Base-by-base conservation (phyloP, 2,888 invertebrate genomes). In the Tipula unca region DNA sequence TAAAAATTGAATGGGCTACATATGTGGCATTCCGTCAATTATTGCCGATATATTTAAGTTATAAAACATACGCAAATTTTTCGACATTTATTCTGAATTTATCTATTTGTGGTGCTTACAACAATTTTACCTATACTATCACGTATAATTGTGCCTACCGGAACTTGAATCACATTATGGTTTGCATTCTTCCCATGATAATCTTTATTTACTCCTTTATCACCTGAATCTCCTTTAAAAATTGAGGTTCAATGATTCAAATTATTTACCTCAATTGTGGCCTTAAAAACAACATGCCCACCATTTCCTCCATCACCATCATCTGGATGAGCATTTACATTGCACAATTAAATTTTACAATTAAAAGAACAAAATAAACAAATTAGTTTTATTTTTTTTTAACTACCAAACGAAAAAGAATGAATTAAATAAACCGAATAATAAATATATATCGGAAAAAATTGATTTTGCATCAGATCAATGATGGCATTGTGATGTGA, bases 231-330 rank as follows among this genome's bases (percentile, higher is more conserved):
- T 0, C 94, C 98, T 88, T 91, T 90, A 1, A 94, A 88, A 13
- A 95, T 90, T 0, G 93, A 89, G 0, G 90, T 89, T 82, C 97
- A 90, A 88, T 95, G 93, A 86, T 93, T 93, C 29, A 98, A 92
- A 88, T 96, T 96, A 87, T 93, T 95, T 0, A 95, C 92, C 85
- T 94, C 92, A 36, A 90, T 90, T 0, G 93, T 92, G 0, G 96
- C 95, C 94, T 90, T 17, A 87, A 99, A 95, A 86, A 99, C 93
- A 0, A 99, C 95, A 91, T 99, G 99, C 0, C 97, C 99, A 0
- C 99, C 99, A 89, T 96, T 94, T 0, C 99, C 99, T 0, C 99
- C 99, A 90, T 99, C 98, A 0, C 99, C 99, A 0, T 98, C 99
- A 90, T 98, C 97, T 0, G 98, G 99, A 0, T 99, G 98, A 0